These are phyloP conservation scores for Anneissia japonica DNA, from an alignment of 35 echinoderm and acorn worm genomes.

Conservation along the genomic window DNA sequence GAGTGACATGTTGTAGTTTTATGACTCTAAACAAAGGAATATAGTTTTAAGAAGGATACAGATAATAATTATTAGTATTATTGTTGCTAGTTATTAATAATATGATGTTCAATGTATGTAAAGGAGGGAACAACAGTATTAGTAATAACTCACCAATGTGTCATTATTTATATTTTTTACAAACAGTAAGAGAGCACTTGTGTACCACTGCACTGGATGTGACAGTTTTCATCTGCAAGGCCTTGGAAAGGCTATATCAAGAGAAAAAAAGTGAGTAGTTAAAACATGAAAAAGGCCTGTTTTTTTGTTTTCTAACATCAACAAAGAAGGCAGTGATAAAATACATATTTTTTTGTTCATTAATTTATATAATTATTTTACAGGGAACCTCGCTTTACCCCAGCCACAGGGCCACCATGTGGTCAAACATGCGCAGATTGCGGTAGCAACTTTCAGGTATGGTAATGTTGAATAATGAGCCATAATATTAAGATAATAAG, in stretches of 20 bases:
- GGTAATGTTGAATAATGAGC: too few relatives aligned
- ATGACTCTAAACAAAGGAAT: too few relatives aligned
- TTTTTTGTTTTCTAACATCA: too few relatives aligned
- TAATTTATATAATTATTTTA: constrained; percentile 24
- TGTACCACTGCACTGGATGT: constrained; percentile 78
- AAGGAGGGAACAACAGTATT: too few relatives aligned
- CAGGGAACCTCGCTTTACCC: constrained; percentile 34
- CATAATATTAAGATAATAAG: too few relatives aligned
- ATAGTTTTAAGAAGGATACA: too few relatives aligned
- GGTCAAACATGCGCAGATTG: constrained; percentile 68
- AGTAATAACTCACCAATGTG: neutral
- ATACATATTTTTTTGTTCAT: neutral
- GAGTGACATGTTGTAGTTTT: neutral
- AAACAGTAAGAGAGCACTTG: constrained; percentile 68
- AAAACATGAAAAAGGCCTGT: too few relatives aligned
- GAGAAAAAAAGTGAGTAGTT: constrained; percentile 22
- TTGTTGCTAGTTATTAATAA: too few relatives aligned
- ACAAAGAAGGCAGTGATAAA: neutral
- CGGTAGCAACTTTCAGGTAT: constrained; percentile 75
- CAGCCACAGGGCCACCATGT: constrained; percentile 75
- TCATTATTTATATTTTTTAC: neutral
- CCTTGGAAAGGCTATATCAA: constrained; percentile 44
- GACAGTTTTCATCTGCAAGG: constrained; percentile 81
- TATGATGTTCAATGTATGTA: too few relatives aligned
- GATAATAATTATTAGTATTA: too few relatives aligned